These are phyloP conservation scores for Pyrgilauda ruficollis DNA, from an alignment of 2,113 vertebrate species.

Conservation along the genomic window DNA sequence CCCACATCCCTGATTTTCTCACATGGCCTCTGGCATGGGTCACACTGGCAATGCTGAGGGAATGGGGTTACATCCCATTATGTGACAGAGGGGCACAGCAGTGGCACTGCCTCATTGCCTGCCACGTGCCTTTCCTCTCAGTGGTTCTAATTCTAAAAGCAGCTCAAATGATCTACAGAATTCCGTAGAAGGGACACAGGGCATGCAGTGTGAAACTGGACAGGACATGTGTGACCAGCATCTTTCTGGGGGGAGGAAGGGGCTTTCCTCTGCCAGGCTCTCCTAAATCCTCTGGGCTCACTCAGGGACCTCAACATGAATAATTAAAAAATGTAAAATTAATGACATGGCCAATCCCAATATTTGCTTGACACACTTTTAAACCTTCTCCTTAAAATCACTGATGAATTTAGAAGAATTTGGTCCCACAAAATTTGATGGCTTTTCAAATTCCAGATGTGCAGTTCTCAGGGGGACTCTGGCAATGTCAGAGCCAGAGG, in stretches of 20 bases:
- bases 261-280: neutral
- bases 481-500: neutral
- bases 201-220: neutral
- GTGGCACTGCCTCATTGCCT: neutral
- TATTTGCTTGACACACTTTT: neutral
- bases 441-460: neutral
- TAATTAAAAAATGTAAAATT: neutral
- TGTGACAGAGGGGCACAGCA: neutral
- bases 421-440: neutral
- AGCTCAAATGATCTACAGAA: neutral
- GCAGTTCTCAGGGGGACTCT: neutral
- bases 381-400: neutral
- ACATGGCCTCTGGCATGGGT: neutral
- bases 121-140: neutral
- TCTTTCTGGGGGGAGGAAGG: neutral
- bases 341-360: neutral
- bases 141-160: neutral
- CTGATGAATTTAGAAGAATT: neutral
- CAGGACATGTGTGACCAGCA: neutral
- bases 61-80: neutral
- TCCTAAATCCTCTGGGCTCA: neutral
- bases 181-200: neutral
- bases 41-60: neutral
- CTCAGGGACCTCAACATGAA: neutral
- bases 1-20: neutral